phyloP scores from a whole-genome alignment of 2,113 vertebrate species.

The Dicerorhinus sumatrensis region DNA sequence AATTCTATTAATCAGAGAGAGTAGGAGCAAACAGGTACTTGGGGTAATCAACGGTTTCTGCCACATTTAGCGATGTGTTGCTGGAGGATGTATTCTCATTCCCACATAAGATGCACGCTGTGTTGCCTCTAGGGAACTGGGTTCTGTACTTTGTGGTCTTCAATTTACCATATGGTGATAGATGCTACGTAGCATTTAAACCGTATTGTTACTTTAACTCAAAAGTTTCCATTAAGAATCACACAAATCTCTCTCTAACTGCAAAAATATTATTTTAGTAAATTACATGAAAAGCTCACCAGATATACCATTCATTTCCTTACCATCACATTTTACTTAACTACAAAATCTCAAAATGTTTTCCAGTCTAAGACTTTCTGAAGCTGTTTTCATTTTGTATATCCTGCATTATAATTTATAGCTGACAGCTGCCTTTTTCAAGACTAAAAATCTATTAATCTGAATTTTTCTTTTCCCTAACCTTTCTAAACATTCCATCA shows the following conservation, averaged over 20 bases:
- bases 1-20: neutral
- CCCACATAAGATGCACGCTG: too few species aligned
- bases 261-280: neutral
- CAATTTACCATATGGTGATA: rapidly evolving
- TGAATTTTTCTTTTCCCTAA: neutral
- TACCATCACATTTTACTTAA: neutral
- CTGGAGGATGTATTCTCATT: rapidly evolving
- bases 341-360: neutral
- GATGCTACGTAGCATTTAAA: neutral
- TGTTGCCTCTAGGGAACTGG: rapidly evolving
- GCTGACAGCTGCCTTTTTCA: neutral
- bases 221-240: neutral
- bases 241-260: neutral
- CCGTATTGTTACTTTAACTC: neutral
- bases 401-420: neutral
- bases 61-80: neutral
- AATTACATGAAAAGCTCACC: neutral
- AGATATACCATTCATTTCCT: neutral
- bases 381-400: neutral
- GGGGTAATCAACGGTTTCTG: neutral
- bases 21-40: neutral
- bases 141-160: neutral
- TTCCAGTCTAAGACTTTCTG: neutral
- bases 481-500: neutral
- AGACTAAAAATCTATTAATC: neutral